Conservation (phyloP, 2,888 invertebrate genomes). For the Amblyjoppa proteus region DNA sequence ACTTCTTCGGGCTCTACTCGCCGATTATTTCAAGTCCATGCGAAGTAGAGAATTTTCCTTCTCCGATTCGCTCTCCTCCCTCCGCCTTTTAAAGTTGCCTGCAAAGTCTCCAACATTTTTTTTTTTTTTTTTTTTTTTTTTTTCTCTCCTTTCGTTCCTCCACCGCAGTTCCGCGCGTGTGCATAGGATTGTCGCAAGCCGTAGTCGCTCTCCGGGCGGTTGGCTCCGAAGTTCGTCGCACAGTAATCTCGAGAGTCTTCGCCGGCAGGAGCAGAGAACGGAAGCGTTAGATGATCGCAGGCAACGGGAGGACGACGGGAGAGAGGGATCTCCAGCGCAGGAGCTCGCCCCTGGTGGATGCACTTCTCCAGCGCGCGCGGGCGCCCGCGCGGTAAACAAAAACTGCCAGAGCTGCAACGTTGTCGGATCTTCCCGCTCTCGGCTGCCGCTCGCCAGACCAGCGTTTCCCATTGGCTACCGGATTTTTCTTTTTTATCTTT, state of each 20-base stretch:
- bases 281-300: background rate
- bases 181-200: background rate
- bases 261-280: slow-evolving; percentile 18
- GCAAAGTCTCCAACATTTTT: slow-evolving; percentile 1
- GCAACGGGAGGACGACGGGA: background rate
- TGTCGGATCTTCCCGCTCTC: slow-evolving; percentile 82
- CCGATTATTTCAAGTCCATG: slow-evolving; percentile 46
- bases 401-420: slow-evolving; percentile 81
- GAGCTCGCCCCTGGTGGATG: slow-evolving; percentile 67
- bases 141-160: background rate
- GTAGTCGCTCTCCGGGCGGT: too few relatives aligned
- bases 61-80: background rate
- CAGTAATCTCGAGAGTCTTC: background rate
- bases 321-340: background rate
- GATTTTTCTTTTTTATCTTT: slow-evolving; percentile 79
- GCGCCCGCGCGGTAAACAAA: slow-evolving; percentile 81
- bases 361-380: slow-evolving; percentile 71
- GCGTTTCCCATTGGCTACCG: slow-evolving; percentile 78
- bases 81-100: slow-evolving; percentile 36
- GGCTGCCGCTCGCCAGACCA: slow-evolving; percentile 70
- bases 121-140: too few relatives aligned
- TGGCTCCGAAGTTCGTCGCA: too few relatives aligned
- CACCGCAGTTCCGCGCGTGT: slow-evolving; percentile 20
- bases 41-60: slow-evolving; percentile 35
- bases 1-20: background rate